A percentile compares a stretch with the other conserved stretches of the same genome.
phyloP scores from a whole-genome alignment of 30 jellyfish, hydroid and myxozoan species.

The Catostylus mosaicus region DNA sequence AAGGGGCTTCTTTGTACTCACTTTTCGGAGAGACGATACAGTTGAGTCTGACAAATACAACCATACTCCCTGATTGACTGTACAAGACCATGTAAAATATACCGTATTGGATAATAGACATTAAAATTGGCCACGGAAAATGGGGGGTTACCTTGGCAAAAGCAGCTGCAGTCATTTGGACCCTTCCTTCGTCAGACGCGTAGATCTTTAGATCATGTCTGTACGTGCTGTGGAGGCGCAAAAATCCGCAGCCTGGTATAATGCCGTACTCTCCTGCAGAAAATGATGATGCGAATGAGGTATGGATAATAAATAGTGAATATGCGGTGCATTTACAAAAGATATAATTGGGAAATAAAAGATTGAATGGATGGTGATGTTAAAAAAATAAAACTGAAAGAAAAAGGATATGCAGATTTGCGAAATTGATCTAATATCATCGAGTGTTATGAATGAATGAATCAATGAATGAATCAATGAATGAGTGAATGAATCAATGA shows the following conservation, averaged over 20 bases:
- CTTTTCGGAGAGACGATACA: too few relatives aligned
- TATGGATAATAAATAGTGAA: neutral
- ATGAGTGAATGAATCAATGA: neutral
- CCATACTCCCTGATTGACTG: too few relatives aligned
- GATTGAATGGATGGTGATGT: neutral
- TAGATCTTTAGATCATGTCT: constrained; percentile 98
- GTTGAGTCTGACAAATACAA: too few relatives aligned
- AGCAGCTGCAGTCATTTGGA: constrained; percentile 99
- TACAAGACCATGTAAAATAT: too few relatives aligned
- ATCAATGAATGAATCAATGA: neutral
- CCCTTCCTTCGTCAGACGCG: constrained; percentile 99
- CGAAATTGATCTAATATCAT: too few relatives aligned
- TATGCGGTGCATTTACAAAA: too few relatives aligned
- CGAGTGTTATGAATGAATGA: constrained; percentile 1
- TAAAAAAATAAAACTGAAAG: neutral
- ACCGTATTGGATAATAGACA: too few relatives aligned
- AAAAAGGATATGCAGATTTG: too few relatives aligned
- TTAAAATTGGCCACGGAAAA: too few relatives aligned
- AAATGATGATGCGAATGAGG: too few relatives aligned
- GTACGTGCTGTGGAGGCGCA: constrained; percentile 99
- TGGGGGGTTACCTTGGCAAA: constrained; percentile 83
- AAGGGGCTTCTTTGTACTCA: too few relatives aligned
- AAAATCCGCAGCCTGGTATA: constrained; percentile 97
- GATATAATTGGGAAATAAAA: too few relatives aligned
- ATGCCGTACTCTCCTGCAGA: constrained; percentile 91